Evolutionary conservation across 2,797 vertebrate genomes (phyloP).

Genomic region (Phoeniculus purpureus): DNA sequence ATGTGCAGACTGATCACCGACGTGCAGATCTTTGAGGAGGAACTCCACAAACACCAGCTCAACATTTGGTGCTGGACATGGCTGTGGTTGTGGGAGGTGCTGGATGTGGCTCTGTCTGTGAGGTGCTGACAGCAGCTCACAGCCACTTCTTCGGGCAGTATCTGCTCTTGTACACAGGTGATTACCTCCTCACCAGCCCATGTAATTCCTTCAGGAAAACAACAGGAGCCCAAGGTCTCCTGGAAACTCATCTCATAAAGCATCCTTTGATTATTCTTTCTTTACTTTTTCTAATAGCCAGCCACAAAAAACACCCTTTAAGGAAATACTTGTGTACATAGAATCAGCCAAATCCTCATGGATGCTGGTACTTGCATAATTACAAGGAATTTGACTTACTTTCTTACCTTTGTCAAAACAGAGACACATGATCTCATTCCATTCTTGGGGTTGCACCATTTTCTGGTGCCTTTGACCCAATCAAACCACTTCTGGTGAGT

Average conservation of each 20-base stretch:
- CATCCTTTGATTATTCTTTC: background rate
- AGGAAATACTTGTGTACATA: slow-evolving; percentile 34
- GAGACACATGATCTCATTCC: background rate
- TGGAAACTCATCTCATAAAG: background rate
- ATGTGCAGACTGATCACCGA: background rate
- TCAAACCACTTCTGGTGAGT: background rate
- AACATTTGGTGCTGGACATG: no score
- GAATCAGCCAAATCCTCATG: background rate
- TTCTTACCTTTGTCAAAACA: background rate
- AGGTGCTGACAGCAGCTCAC: background rate
- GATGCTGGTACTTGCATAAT: slow-evolving; percentile 52
- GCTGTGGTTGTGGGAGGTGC: no score
- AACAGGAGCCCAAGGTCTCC: background rate
- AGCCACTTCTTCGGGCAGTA: accelerated
- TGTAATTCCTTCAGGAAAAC: background rate
- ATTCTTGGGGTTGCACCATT: background rate
- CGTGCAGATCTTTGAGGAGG: no score
- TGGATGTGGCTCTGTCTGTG: no score
- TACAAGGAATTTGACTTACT: background rate
- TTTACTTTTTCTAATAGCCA: slow-evolving; percentile 6
- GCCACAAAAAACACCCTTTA: background rate
- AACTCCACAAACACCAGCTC: no score
- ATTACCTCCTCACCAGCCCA: background rate
- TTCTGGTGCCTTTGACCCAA: background rate
- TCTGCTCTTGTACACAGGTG: background rate